phyloP scores from a whole-genome alignment of 2,113 vertebrate species.

The Saccopteryx bilineata region DNA sequence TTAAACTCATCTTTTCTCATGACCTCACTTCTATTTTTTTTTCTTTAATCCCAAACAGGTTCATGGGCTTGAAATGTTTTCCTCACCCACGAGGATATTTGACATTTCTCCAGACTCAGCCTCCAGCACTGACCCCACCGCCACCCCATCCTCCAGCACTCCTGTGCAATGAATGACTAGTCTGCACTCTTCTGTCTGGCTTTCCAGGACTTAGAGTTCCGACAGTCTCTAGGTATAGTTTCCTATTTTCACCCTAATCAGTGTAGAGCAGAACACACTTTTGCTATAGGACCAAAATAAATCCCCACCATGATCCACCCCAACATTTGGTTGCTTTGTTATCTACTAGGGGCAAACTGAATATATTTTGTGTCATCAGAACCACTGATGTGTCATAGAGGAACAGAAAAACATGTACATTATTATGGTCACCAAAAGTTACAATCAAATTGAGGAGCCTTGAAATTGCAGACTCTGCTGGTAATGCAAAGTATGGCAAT shows the following conservation, averaged over 20 bases:
- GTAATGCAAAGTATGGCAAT: slow-evolving; percentile 48
- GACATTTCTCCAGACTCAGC: not conserved
- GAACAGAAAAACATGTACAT: not conserved
- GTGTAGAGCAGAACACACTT: not conserved
- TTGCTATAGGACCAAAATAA: not conserved
- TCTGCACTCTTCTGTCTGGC: not conserved
- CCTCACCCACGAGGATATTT: not conserved
- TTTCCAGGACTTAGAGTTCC: not conserved
- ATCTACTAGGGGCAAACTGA: not conserved
- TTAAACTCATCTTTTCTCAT: not conserved
- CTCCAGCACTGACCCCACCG: rapidly evolving
- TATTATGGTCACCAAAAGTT: not conserved
- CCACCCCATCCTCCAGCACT: not conserved
- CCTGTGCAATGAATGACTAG: rapidly evolving
- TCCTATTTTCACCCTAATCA: not conserved
- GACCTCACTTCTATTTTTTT: not conserved
- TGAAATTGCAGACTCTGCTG: not conserved
- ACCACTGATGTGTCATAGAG: not conserved
- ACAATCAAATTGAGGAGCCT: not conserved
- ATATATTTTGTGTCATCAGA: not conserved
- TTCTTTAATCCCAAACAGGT: not conserved
- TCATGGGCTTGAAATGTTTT: not conserved
- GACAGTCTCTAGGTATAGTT: rapidly evolving
- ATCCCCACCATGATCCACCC: not conserved
- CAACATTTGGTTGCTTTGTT: not conserved